These are phyloP conservation scores for Cryptocephalus moraei DNA, from an alignment of 2,888 invertebrate species.

Conservation along the genomic window DNA sequence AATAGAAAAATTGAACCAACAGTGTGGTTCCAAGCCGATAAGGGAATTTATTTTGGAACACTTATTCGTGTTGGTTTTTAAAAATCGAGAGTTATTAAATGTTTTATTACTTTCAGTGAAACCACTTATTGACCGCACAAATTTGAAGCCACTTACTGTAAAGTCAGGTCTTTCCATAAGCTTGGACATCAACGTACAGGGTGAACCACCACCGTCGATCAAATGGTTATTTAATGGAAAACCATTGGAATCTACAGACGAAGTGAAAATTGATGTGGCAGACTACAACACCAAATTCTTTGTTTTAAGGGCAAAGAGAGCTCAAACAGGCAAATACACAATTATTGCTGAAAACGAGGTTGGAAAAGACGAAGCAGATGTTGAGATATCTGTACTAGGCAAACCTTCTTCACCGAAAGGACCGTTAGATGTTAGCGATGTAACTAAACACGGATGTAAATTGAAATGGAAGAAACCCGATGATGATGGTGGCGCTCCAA, in stretches of 20 bases:
- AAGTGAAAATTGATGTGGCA: constrained; percentile 65
- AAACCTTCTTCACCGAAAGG: constrained; percentile 74
- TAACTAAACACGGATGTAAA: constrained; percentile 86
- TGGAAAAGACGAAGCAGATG: constrained; percentile 84
- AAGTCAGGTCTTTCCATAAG: constrained; percentile 83
- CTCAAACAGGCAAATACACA: constrained; percentile 77
- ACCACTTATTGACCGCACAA: constrained; percentile 87
- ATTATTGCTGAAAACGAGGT: constrained; percentile 87
- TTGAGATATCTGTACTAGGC: constrained; percentile 76
- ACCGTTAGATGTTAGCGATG: constrained; percentile 77
- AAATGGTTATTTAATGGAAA: constrained; percentile 77
- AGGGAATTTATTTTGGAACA: no score
- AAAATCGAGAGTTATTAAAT: no score
- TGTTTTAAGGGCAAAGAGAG: constrained; percentile 70
- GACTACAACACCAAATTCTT: constrained; percentile 89
- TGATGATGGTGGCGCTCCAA: constrained; percentile 90
- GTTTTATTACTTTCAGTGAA: constrained; percentile 65
- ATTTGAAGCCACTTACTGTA: constrained; percentile 71
- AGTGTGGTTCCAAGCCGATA: no score
- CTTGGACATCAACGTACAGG: constrained; percentile 80
- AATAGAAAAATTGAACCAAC: no score
- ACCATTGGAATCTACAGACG: constrained; percentile 50
- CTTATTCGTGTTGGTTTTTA: no score
- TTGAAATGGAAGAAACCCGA: constrained; percentile 89
- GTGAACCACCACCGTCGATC: constrained; percentile 88